phyloP scores from a whole-genome alignment of 2,888 invertebrate genomes.

The Hydrotaea cyrtoneurina region DNA sequence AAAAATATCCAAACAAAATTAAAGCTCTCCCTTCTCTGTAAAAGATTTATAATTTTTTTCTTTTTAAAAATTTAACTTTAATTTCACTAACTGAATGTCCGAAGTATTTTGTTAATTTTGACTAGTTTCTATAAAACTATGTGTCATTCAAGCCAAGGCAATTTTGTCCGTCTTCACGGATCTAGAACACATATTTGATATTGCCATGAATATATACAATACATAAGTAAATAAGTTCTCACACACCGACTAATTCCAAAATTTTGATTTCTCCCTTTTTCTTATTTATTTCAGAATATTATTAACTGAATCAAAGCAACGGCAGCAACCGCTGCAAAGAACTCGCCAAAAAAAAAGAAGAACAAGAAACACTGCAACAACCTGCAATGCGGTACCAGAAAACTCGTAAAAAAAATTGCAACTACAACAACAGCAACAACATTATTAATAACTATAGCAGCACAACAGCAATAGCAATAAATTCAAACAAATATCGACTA shows the following conservation, averaged over 20 bases:
- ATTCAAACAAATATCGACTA: constrained; percentile 57
- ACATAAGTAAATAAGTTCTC: too few species aligned
- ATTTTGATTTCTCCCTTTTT: not conserved
- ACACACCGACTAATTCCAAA: not conserved
- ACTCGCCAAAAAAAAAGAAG: not conserved
- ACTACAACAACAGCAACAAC: constrained; percentile 41
- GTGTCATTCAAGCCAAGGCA: too few species aligned
- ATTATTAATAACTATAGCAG: constrained; percentile 55
- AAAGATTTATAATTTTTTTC: too few species aligned
- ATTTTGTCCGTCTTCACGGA: too few species aligned
- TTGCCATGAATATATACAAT: too few species aligned
- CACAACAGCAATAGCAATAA: constrained; percentile 60
- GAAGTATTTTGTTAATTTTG: too few species aligned
- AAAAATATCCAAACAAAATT: too few species aligned
- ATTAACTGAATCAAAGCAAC: not conserved
- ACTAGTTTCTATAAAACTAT: too few species aligned
- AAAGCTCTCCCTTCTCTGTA: too few species aligned
- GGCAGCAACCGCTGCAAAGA: not conserved
- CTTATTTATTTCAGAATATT: constrained; percentile 4
- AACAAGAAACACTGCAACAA: constrained; percentile 48
- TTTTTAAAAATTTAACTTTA: too few species aligned
- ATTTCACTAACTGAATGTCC: too few species aligned
- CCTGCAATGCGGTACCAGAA: constrained; percentile 68
- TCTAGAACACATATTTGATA: too few species aligned
- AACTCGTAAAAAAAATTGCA: constrained; percentile 63